Base-by-base conservation (phyloP, 2,113 vertebrate genomes). In the Microcebus griseorufus region DNA sequence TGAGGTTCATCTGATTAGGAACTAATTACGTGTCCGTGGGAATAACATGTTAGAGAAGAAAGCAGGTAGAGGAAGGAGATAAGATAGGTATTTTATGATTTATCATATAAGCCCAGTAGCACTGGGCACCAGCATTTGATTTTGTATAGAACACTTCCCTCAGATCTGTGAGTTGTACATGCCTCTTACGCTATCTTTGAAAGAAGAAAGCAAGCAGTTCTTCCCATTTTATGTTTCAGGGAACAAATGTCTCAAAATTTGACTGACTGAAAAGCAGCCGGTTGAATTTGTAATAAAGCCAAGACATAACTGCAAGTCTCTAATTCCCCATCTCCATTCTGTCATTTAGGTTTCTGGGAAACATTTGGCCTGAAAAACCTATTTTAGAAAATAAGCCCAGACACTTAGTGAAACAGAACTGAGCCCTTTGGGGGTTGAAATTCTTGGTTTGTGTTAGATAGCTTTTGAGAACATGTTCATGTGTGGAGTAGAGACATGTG, bases 321-420 rank as follows among this genome's bases (percentile, higher is more conserved):
- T 81, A 53, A 65, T 93, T 95, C 65, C 65, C 65, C 2, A 7
- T 83, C 88, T 96, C 90, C 72, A 51, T 76, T 92, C 96, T 97
- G 81, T 96, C 88, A 78, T 48, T 94, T 78, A 80, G 81, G 88
- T 91, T 96, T 96, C 96, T 96, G 93, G 91, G 91, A 96, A 96
- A 88, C n/a, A 81, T 96, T 86, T 95, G 95, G 90, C 93, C 94
- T 91, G 45, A 84, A 95, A 95, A 96, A 58, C 14, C 60, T 76
- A 27, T 90, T 96, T 95, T 94, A 90, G 93, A 96, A 96, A 94
- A 90, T 81, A 84, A 92, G 65, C 75, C 37, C 58, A 95, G 88
- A 90, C 93, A 95, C 86, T 95, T 92, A 96, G 93, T 93, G 91
- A 97, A 95, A 84, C 76, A 95, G 72, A 96, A 90, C 81, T 81